These are phyloP conservation scores for Ispidina picta DNA, from an alignment of 2,797 vertebrate genomes.

Conservation along the genomic window DNA sequence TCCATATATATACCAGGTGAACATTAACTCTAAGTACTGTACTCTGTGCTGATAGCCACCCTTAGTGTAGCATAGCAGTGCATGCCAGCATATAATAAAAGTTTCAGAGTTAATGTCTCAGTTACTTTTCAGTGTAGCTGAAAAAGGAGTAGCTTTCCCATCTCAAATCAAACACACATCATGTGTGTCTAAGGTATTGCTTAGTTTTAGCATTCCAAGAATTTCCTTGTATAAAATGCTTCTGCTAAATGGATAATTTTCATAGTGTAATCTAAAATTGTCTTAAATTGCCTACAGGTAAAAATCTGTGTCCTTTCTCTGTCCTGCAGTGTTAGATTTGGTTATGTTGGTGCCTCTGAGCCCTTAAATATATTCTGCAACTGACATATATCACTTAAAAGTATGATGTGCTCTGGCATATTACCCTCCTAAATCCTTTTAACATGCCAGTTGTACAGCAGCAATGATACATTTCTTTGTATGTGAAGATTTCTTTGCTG, in stretches of 20 bases:
- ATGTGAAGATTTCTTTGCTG: neutral
- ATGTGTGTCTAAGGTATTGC: neutral
- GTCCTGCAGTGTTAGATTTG: slow-evolving; percentile 8
- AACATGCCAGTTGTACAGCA: neutral
- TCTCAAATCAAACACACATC: neutral
- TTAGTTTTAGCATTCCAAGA: neutral
- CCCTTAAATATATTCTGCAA: slow-evolving; percentile 31
- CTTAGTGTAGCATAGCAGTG: neutral
- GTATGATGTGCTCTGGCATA: slow-evolving; percentile 25
- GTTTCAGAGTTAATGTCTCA: neutral
- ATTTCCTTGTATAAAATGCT: neutral
- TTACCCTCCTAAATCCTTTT: slow-evolving; percentile 19
- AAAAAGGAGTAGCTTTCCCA: neutral
- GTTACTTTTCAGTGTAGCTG: neutral
- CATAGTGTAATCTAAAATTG: neutral
- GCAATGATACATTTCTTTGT: neutral
- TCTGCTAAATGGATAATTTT: slow-evolving; percentile 5
- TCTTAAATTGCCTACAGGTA: slow-evolving; percentile 3
- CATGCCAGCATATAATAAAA: neutral
- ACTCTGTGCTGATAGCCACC: neutral
- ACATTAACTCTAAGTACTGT: neutral
- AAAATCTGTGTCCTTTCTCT: slow-evolving; percentile 33
- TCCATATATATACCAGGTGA: neutral
- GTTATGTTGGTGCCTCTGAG: slow-evolving; percentile 24
- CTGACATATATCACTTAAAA: slow-evolving; percentile 48